Evolutionary conservation across 2,113 vertebrate species (phyloP).

Genomic region (Gallinago jamesoni): DNA sequence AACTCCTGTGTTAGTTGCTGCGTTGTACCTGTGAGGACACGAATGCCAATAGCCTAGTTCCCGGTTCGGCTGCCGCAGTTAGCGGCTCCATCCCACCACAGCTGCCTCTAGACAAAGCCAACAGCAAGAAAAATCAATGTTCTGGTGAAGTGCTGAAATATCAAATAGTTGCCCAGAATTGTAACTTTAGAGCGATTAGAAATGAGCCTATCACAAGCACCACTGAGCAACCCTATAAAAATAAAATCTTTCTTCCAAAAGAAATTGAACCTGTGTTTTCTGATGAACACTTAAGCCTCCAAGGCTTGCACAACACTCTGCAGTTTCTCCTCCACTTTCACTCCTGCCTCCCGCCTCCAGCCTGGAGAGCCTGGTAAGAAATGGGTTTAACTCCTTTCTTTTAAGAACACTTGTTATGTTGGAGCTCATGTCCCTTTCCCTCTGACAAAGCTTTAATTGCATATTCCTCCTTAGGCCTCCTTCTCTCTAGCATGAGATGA

Average conservation of each 20-base stretch:
- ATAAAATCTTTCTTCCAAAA: neutral
- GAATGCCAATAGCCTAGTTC: neutral
- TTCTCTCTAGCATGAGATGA: neutral
- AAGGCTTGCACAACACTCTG: neutral
- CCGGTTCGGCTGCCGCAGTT: neutral
- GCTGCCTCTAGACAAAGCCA: neutral
- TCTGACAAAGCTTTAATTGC: neutral
- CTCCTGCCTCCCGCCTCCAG: neutral
- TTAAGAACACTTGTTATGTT: neutral
- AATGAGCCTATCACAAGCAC: neutral
- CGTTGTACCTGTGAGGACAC: neutral
- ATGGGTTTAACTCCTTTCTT: neutral
- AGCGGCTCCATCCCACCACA: neutral
- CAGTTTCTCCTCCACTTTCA: neutral
- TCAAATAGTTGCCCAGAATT: neutral
- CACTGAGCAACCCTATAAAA: neutral
- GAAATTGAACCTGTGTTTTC: neutral
- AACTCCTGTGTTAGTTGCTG: neutral
- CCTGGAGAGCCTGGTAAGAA: neutral
- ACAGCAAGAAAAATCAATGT: neutral
- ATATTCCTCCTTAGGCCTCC: neutral
- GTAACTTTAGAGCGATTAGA: neutral
- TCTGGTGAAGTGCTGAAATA: neutral
- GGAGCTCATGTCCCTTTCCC: neutral
- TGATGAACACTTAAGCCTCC: neutral